Evolutionary conservation across 2,113 vertebrate species (phyloP).

Genomic region (Phalacrocorax carbo): DNA sequence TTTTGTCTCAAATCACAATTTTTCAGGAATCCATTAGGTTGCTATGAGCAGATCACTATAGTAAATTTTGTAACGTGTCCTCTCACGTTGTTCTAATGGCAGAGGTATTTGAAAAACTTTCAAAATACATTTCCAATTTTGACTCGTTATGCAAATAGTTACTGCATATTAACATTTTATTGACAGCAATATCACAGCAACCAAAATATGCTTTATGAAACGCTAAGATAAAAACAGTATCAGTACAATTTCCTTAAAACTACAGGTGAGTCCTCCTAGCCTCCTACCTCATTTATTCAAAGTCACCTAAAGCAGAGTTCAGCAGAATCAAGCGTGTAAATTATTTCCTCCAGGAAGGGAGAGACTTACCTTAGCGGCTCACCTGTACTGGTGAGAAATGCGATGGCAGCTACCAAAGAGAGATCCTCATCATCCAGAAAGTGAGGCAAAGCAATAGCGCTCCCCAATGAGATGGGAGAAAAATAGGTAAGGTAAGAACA

Average conservation of each 20-base stretch:
- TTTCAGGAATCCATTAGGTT: not conserved
- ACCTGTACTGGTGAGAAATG: not conserved
- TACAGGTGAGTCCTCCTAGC: not conserved
- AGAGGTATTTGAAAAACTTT: not conserved
- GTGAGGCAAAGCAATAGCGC: rapidly evolving
- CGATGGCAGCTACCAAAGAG: not conserved
- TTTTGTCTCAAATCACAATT: not conserved
- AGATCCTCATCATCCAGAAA: not conserved
- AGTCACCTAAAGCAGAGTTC: not conserved
- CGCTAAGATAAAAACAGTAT: not conserved
- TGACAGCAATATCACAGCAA: not conserved
- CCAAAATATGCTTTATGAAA: not conserved
- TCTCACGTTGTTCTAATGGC: not conserved
- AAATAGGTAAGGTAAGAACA: not conserved
- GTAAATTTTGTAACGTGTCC: not conserved
- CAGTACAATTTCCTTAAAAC: not conserved
- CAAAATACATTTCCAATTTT: not conserved
- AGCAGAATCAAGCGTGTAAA: not conserved
- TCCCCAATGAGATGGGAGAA: not conserved
- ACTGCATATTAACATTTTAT: not conserved
- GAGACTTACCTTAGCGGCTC: not conserved
- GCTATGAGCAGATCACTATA: not conserved
- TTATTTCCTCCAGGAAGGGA: not conserved
- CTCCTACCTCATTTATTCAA: not conserved
- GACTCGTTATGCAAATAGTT: not conserved